Evolutionary conservation across 1,140 invertebrate genomes (phyloP), one percentile per base, ranked within the genome.

Genomic region (Chymomyza costata): DNA sequence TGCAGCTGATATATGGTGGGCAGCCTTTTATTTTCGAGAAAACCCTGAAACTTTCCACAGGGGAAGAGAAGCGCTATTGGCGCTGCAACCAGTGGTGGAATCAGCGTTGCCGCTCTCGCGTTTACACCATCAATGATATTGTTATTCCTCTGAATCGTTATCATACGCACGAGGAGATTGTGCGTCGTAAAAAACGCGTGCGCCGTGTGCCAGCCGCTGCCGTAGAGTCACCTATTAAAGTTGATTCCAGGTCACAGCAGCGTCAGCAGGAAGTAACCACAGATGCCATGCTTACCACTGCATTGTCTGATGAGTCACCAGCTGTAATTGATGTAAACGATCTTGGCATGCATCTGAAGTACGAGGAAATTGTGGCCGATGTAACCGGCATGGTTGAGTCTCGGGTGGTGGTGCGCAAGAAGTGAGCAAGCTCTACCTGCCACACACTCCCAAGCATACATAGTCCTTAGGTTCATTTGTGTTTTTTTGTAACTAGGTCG

Each of bases 51-150:
- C 47, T 85, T 7, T 62, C 83, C 6, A 69, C 70, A 7, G 84
- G 84, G 0, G 68, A 85, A 30, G 84, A 85, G 47, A 85, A 85
- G 34, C 82, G 81, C 15, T 84, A 69, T 37, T 86, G 84, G 84
- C 63, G 84, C 14, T 86, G 84, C 56, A 86, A 86, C 31, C 84
- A 86, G 39, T 86, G 84, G 84, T 86, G 84, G 84, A 85, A 85
- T 49, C 81, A 85, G 31, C 85, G 84, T 49, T 86, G 84, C 31
- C 76, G 84, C 1, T 85, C 84, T 0, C 61, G 84, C 3, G 84
- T 86, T 0, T 86, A 69, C 13, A 85, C 84, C 13, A 83, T 85
- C 16, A 85, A 84, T 13, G 82, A 86, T 37, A 57, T 71, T 1
- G 81, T 86, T 10, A 71, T 69, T 32, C 84, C 82, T 1, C 46